Evolutionary conservation across 2,888 invertebrate genomes (phyloP), one percentile per base, ranked within the genome.

Genomic region (Eilema depressum): DNA sequence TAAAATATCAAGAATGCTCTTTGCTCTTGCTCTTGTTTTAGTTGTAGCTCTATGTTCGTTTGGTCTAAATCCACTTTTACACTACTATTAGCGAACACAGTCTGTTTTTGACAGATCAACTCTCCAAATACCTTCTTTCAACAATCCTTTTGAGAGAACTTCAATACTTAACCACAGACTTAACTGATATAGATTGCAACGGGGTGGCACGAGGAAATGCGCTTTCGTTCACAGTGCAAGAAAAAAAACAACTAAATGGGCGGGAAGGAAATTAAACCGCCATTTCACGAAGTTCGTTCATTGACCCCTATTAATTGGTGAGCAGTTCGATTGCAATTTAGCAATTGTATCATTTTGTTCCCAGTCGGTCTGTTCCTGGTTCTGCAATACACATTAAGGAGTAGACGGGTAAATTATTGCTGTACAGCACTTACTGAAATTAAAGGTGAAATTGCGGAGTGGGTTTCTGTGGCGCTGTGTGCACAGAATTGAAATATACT

Each of bases 251-350:
- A 65, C 26, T 12, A 30, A 67, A 53, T 47, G 68, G 30, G 17
- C 25, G 60, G 68, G 30, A 72, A 72, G 72, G 66, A 77, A 63
- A 67, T 68, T 47, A 41, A 56, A 23, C 75, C 66, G 56, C 80
- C 73, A 73, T 78, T 80, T 73, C 74, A 33, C 65, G 47, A 68
- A 73, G 80, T 68, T 65, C 72, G 81, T 68, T 70, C 73, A 74
- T 74, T 78, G 70, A 75, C 75, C 78, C 62, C 71, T 74, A 76
- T 68, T 78, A 77, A 82, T 81, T 78, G 75, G 62, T 75, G 75
- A 75, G 69, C 69, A 59, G 70, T 68, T 72, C 74, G 71, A 76
- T 73, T 75, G 81, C 76, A 80, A 80, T 82, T 80, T 82, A 80
- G 68, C 77, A 77, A 82, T 80, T 75, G 78, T 56, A 71, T 68